Percentiles rank a stretch among this genome's conserved stretches.
Evolutionary conservation across 2,797 vertebrate species (phyloP).

Genomic region (Taenioides sp.): DNA sequence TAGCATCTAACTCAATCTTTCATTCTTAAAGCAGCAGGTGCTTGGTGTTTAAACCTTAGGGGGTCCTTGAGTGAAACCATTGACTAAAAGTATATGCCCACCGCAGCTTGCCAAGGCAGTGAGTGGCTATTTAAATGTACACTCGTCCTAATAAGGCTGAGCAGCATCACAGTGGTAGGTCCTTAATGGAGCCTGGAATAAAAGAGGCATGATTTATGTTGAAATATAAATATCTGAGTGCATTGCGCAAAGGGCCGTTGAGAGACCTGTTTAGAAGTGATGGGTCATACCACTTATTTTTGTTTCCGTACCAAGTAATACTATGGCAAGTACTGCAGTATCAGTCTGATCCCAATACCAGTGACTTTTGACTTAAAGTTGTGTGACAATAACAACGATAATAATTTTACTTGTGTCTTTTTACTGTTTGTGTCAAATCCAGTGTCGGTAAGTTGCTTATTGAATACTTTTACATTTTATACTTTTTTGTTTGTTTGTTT

Average conservation of each 20-base stretch:
- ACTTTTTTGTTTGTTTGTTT: too few relatives aligned
- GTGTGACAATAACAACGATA: too few relatives aligned
- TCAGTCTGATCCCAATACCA: too few relatives aligned
- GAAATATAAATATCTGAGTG: conserved; percentile 17
- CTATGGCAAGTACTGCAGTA: too few relatives aligned
- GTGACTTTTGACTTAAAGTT: too few relatives aligned
- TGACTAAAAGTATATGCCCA: neutral
- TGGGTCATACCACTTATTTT: neutral
- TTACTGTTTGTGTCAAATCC: too few relatives aligned
- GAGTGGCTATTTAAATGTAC: conserved; percentile 44
- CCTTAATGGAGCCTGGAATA: conserved; percentile 28
- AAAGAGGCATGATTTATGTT: conserved; percentile 25
- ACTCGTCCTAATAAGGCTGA: conserved; percentile 43
- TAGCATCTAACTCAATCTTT: neutral
- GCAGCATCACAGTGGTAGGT: conserved; percentile 30
- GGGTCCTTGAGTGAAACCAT: conserved; percentile 8
- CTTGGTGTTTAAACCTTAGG: conserved; percentile 17
- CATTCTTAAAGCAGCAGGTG: conserved; percentile 28
- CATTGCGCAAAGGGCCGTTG: neutral
- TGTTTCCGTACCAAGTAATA: too few relatives aligned
- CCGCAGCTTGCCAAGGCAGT: conserved; percentile 1
- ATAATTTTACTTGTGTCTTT: too few relatives aligned
- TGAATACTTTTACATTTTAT: too few relatives aligned
- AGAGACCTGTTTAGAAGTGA: neutral
- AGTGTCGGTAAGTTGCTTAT: too few relatives aligned